A percentile compares a stretch with the other conserved stretches of the same genome.
Conservation (phyloP, 2,113 vertebrate genomes). For the Oncorhynchus nerka region DNA sequence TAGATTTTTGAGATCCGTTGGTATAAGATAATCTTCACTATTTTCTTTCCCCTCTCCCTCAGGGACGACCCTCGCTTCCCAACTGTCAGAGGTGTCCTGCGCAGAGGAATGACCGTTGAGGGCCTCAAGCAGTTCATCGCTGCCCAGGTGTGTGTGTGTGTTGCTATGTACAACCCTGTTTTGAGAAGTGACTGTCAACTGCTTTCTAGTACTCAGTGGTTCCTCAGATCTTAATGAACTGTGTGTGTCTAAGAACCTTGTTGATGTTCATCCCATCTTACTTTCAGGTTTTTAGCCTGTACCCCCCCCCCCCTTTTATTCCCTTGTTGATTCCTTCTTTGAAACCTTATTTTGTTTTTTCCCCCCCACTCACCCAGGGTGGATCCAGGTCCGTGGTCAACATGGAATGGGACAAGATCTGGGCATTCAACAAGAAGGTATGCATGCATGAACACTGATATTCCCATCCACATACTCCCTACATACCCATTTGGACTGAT, state of each 20-base stretch:
- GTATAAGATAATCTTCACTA: too few relatives aligned
- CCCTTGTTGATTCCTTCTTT: background rate
- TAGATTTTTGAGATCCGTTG: too few relatives aligned
- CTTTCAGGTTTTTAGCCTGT: background rate
- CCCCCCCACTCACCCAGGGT: slow-evolving; percentile 72
- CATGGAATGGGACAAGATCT: slow-evolving; percentile 99
- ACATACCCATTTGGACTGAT: background rate
- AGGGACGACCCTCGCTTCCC: slow-evolving; percentile 98
- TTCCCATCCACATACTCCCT: background rate
- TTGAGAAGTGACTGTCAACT: too few relatives aligned
- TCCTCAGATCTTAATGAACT: too few relatives aligned
- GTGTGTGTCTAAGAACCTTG: too few relatives aligned
- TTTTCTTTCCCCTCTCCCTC: background rate
- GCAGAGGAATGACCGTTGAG: slow-evolving; percentile 97
- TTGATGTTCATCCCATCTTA: background rate
- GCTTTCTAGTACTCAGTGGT: too few relatives aligned
- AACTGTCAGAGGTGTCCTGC: slow-evolving; percentile 93
- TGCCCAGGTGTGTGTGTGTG: slow-evolving; percentile 80
- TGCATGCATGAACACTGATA: slow-evolving; percentile 21
- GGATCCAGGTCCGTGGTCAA: slow-evolving; percentile 97
- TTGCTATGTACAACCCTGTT: too few relatives aligned
- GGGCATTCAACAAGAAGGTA: slow-evolving; percentile 99
- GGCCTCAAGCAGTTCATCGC: slow-evolving; percentile 98
- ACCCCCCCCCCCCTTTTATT: too few relatives aligned
- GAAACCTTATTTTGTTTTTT: background rate